Evolutionary conservation across 2,888 invertebrate species (phyloP).

Genomic region (Parelbella ahira): DNA sequence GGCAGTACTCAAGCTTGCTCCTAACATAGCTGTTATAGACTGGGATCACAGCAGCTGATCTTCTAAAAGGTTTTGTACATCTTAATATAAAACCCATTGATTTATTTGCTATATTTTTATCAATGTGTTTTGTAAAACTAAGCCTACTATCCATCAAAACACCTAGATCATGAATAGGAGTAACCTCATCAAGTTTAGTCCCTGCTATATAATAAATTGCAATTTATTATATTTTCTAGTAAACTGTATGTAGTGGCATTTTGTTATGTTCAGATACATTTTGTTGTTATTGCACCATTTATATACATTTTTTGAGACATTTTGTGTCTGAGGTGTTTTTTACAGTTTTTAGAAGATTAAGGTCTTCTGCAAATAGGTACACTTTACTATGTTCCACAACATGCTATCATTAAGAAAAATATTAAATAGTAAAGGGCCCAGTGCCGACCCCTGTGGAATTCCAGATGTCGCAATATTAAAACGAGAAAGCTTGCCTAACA

Average conservation of each 20-base stretch:
- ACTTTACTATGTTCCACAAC: not conserved
- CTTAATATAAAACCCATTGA: slow-evolving; percentile 16
- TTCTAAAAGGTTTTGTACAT: slow-evolving; percentile 9
- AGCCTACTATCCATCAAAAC: slow-evolving; percentile 12
- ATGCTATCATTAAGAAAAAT: slow-evolving; percentile 3
- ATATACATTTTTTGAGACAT: slow-evolving; percentile 23
- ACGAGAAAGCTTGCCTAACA: not conserved
- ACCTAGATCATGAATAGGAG: slow-evolving; percentile 8
- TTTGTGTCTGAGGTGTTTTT: slow-evolving; percentile 1
- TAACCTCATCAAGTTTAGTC: not conserved
- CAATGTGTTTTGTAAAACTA: slow-evolving; percentile 11
- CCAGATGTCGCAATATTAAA: slow-evolving; percentile 1
- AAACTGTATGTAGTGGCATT: slow-evolving; percentile 28
- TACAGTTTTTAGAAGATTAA: not conserved
- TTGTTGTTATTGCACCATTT: slow-evolving; percentile 26
- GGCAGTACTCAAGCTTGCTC: slow-evolving; percentile 12
- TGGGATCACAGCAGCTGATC: slow-evolving; percentile 7
- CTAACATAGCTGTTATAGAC: slow-evolving; percentile 11
- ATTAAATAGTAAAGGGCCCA: slow-evolving; percentile 3
- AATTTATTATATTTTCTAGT: too few species aligned
- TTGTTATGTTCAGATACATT: slow-evolving; percentile 20
- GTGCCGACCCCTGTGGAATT: slow-evolving; percentile 5
- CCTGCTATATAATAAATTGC: not conserved
- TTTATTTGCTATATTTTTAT: slow-evolving; percentile 16
- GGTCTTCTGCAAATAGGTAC: not conserved